These are phyloP conservation scores for Trachelus troglodyta DNA, from an alignment of 2,888 invertebrate genomes.

Conservation along the genomic window DNA sequence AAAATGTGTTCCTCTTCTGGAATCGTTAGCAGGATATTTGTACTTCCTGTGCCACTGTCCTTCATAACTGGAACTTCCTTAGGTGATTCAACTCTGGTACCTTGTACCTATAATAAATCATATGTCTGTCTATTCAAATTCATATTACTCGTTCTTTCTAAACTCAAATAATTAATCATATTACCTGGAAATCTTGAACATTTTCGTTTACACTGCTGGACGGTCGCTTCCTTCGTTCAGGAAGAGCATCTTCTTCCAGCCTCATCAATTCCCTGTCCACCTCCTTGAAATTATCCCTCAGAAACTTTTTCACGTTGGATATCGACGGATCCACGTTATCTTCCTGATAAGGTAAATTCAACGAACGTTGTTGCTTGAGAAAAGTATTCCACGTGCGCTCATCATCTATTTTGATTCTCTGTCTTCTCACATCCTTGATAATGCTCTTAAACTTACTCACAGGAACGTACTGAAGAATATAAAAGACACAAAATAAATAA, in stretches of 20 bases:
- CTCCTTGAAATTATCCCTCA: constrained; percentile 36
- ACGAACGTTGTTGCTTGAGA: constrained; percentile 40
- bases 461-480: constrained; percentile 51
- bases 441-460: constrained; percentile 53
- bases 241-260: constrained; percentile 41
- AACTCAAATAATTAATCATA: neutral
- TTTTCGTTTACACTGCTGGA: neutral
- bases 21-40: constrained; percentile 34
- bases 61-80: constrained; percentile 13
- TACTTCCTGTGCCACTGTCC: constrained; percentile 24
- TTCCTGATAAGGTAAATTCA: constrained; percentile 14
- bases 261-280: constrained; percentile 47
- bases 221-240: constrained; percentile 29
- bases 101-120: neutral
- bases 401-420: constrained; percentile 48
- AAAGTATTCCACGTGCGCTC: constrained; percentile 52
- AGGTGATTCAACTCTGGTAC: neutral
- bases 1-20: constrained; percentile 35
- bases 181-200: neutral
- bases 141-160: neutral
- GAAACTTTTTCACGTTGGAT: constrained; percentile 25
- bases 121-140: neutral
- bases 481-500: neutral
- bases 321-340: constrained; percentile 22
- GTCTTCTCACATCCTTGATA: constrained; percentile 52